Conservation (phyloP, 2,888 invertebrate species). For the Dioctria linearis region DNA sequence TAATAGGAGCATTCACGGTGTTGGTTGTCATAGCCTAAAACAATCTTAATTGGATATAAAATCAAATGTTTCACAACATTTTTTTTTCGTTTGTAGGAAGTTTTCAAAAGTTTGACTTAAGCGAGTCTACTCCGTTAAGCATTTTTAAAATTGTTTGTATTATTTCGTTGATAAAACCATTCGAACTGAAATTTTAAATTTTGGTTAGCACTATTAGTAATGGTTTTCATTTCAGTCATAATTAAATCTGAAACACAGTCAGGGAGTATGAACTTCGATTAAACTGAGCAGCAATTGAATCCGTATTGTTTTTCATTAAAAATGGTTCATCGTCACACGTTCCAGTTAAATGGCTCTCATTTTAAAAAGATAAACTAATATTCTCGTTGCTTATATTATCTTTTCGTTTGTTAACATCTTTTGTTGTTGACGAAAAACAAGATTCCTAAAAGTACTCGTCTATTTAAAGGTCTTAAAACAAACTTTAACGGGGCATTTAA, state of each 20-base stretch:
- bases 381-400: no score
- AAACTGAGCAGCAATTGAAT: not conserved
- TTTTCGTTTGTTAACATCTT: no score
- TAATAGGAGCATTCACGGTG: not conserved
- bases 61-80: not conserved
- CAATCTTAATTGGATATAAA: not conserved
- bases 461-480: not conserved
- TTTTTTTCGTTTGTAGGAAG: not conserved
- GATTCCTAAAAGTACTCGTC: not conserved
- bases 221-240: not conserved
- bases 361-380: not conserved
- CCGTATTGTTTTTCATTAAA: no score
- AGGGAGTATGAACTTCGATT: constrained; percentile 9
- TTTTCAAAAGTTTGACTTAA: not conserved
- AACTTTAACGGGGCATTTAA: no score
- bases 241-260: constrained; percentile 1
- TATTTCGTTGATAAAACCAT: no score
- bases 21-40: not conserved
- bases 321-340: not conserved
- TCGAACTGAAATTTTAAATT: no score
- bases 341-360: not conserved
- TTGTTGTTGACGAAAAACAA: no score
- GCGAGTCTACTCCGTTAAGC: no score
- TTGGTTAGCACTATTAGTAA: no score
- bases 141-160: no score